Evolutionary conservation across 2,797 vertebrate species (phyloP).

Genomic region (Malacoraja senta): DNA sequence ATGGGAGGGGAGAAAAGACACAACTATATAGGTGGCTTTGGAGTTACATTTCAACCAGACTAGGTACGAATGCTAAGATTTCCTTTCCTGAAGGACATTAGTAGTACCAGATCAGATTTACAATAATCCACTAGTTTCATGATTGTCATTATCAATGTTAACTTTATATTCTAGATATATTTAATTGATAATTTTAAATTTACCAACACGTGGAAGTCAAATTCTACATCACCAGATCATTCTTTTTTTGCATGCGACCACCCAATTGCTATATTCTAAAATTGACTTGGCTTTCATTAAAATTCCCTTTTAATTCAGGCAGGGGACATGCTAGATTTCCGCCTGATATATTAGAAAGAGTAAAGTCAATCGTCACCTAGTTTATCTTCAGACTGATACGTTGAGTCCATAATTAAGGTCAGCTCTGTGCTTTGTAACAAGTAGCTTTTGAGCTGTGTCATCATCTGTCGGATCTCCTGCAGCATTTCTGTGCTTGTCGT

Average conservation of each 20-base stretch:
- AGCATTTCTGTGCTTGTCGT: constrained; percentile 83
- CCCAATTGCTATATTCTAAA: background rate
- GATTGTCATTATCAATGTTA: no score
- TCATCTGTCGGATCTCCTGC: constrained; percentile 94
- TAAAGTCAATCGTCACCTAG: constrained; percentile 63
- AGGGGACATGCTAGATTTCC: background rate
- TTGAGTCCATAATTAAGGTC: constrained; percentile 69
- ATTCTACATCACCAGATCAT: no score
- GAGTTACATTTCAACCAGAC: no score
- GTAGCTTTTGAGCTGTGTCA: constrained; percentile 95
- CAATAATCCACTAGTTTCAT: no score
- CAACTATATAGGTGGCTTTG: no score
- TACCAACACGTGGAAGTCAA: no score
- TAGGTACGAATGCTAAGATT: no score
- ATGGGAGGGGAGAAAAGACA: no score
- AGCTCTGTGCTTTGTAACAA: constrained; percentile 87
- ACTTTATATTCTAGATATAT: no score
- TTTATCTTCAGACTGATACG: constrained; percentile 69
- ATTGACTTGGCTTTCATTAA: background rate
- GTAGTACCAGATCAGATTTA: no score
- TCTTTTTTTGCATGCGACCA: background rate
- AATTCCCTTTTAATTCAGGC: background rate
- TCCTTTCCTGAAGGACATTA: no score
- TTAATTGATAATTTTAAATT: no score
- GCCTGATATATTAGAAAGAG: background rate